A percentile compares a stretch with the other conserved stretches of the same genome.
Conservation (phyloP, 2,797 vertebrate genomes). For the Alectoris magna region DNA sequence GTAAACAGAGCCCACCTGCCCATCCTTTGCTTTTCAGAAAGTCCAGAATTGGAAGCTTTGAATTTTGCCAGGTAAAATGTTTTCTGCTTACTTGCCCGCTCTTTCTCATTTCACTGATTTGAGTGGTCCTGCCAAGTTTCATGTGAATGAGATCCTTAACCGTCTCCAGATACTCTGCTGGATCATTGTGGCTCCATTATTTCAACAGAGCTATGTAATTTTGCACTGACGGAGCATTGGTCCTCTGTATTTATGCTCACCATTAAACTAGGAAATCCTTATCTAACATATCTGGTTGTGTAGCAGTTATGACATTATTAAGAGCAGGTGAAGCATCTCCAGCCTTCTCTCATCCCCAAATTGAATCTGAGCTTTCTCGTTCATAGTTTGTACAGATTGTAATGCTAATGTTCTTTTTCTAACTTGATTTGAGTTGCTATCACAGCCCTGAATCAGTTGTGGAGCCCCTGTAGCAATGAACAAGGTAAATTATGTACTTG, state of each 20-base stretch:
- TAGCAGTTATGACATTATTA: conserved; percentile 2
- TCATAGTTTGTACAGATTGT: neutral
- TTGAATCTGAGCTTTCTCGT: conserved; percentile 49
- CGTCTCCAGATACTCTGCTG: neutral
- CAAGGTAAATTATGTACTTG: conserved; percentile 31
- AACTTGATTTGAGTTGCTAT: conserved; percentile 42
- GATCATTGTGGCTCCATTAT: conserved; percentile 17
- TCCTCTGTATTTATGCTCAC: conserved; percentile 21
- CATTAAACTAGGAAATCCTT: conserved; percentile 28
- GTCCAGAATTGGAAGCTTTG: neutral
- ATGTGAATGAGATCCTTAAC: conserved; percentile 14
- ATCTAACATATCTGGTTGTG: neutral
- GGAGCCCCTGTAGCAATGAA: conserved; percentile 18
- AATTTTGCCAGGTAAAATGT: conserved; percentile 14
- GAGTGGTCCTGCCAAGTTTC: conserved; percentile 26
- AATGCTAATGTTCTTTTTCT: conserved; percentile 41
- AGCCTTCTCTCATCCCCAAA: conserved; percentile 3
- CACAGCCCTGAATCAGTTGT: conserved; percentile 1
- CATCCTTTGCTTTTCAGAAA: conserved; percentile 12
- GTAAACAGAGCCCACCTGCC: conserved; percentile 15
- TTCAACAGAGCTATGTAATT: conserved; percentile 19
- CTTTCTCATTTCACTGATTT: conserved; percentile 3
- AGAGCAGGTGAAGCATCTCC: conserved; percentile 27
- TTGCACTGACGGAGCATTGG: neutral
- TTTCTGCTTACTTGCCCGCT: conserved; percentile 16